Evolutionary conservation across 2,113 vertebrate genomes (phyloP).

Genomic region (Rhombomys opimus): DNA sequence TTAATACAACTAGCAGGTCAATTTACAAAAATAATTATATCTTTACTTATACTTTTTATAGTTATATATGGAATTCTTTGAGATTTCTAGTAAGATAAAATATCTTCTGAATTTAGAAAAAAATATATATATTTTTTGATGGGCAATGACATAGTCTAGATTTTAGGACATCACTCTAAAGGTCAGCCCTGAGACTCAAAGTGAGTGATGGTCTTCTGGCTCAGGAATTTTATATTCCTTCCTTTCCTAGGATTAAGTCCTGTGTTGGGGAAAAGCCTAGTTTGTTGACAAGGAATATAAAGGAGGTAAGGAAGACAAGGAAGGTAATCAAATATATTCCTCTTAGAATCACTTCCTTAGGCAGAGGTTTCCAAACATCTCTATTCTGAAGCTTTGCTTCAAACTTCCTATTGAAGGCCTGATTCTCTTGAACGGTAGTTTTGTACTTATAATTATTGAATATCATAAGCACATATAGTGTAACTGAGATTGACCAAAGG

Average conservation of each 20-base stretch:
- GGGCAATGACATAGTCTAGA: not conserved
- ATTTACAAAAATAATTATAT: not conserved
- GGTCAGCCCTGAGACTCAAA: not conserved
- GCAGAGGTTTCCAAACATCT: not conserved
- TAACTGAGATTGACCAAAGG: not conserved
- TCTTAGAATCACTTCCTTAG: not conserved
- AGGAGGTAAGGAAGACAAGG: not conserved
- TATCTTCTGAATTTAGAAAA: not conserved
- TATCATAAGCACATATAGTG: not conserved
- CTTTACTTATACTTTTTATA: not conserved
- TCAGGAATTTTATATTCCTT: not conserved
- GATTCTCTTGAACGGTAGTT: not conserved
- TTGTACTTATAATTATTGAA: not conserved
- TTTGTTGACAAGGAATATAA: not conserved
- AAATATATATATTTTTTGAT: not conserved
- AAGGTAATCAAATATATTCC: not conserved
- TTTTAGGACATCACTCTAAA: not conserved
- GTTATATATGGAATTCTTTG: not conserved
- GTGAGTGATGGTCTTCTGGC: not conserved
- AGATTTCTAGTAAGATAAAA: not conserved
- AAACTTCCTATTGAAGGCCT: not conserved
- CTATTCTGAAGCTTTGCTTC: not conserved
- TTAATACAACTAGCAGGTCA: not conserved
- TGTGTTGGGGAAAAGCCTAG: not conserved
- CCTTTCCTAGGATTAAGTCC: not conserved